These are phyloP conservation scores for Takifugu flavidus DNA, from an alignment of 2,113 vertebrate species.

Conservation along the genomic window DNA sequence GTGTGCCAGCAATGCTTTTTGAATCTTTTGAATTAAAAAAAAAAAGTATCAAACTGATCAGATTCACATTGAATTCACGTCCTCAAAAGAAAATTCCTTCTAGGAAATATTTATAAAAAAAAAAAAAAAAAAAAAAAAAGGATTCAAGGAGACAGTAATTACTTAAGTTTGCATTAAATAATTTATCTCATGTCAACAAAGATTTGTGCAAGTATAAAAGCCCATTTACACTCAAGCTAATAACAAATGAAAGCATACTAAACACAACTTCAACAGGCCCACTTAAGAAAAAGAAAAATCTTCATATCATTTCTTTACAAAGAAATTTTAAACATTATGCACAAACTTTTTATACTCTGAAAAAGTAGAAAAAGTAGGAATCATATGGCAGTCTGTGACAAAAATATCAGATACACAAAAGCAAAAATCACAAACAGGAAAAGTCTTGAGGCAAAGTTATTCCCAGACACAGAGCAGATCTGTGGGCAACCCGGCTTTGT, in stretches of 20 bases:
- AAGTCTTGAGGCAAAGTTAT: constrained; percentile 63
- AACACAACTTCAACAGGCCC: constrained; percentile 32
- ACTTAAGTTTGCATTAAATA: constrained; percentile 19
- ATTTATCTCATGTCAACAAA: constrained; percentile 12
- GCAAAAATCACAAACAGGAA: constrained; percentile 45
- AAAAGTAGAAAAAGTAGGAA: constrained; percentile 63
- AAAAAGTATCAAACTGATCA: constrained; percentile 18
- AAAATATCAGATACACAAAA: constrained; percentile 56
- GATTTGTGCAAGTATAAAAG: constrained; percentile 28
- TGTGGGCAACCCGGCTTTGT: constrained; percentile 43
- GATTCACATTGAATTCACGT: constrained; percentile 21
- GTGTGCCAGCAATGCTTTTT: constrained; percentile 28
- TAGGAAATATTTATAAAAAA: constrained; percentile 18
- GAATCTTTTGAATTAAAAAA: constrained; percentile 3
- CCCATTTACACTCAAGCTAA: constrained; percentile 18
- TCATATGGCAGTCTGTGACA: constrained; percentile 60
- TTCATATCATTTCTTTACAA: constrained; percentile 36
- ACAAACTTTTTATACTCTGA: constrained; percentile 40
- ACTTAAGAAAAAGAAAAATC: constrained; percentile 39
- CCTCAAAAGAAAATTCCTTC: constrained; percentile 6
- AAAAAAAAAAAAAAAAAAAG: constrained; percentile 35
- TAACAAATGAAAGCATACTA: constrained; percentile 24
- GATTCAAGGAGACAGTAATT: constrained; percentile 6
- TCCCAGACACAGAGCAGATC: constrained; percentile 51
- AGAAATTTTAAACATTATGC: constrained; percentile 36